These are phyloP conservation scores for Hyperoplus immaculatus DNA, from an alignment of 2,797 vertebrate genomes.

Conservation along the genomic window DNA sequence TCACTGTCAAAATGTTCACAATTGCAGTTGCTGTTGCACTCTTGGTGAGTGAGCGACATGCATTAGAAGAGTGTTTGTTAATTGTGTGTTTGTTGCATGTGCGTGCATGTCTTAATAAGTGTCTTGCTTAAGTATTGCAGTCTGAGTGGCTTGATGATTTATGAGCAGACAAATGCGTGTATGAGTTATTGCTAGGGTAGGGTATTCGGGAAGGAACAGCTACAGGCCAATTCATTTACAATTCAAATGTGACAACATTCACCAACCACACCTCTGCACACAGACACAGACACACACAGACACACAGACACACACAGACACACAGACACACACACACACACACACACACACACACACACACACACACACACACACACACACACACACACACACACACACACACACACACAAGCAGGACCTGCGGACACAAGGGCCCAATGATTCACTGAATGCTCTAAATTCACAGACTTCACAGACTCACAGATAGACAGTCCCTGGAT, in stretches of 20 bases:
- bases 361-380: slow-evolving; percentile 30
- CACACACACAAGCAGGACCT: slow-evolving; percentile 34
- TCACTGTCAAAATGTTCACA: slow-evolving; percentile 24
- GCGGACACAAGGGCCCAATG: slow-evolving; percentile 25
- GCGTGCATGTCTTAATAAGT: background rate
- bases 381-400: slow-evolving; percentile 35
- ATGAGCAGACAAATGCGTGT: background rate
- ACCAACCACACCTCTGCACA: slow-evolving; percentile 39
- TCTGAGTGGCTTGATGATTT: background rate
- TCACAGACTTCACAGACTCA: slow-evolving; percentile 35
- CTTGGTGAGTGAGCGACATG: background rate
- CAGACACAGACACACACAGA: no score
- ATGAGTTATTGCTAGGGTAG: slow-evolving; percentile 33
- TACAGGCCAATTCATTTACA: slow-evolving; percentile 33
- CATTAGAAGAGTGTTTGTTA: background rate
- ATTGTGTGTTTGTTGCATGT: slow-evolving; percentile 3
- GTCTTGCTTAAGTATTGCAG: slow-evolving; percentile 1
- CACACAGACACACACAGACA: slow-evolving; percentile 36
- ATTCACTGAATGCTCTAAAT: slow-evolving; percentile 31
- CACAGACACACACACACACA: slow-evolving; percentile 43
- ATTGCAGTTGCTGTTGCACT: slow-evolving; percentile 1
- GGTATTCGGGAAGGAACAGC: slow-evolving; percentile 39
- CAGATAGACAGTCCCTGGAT: slow-evolving; percentile 54
- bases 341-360: slow-evolving; percentile 44
- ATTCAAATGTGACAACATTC: slow-evolving; percentile 43